Evolutionary conservation across 1,140 invertebrate species (phyloP), one percentile per base, ranked within the genome.

Genomic region (Apolygus lucorum): DNA sequence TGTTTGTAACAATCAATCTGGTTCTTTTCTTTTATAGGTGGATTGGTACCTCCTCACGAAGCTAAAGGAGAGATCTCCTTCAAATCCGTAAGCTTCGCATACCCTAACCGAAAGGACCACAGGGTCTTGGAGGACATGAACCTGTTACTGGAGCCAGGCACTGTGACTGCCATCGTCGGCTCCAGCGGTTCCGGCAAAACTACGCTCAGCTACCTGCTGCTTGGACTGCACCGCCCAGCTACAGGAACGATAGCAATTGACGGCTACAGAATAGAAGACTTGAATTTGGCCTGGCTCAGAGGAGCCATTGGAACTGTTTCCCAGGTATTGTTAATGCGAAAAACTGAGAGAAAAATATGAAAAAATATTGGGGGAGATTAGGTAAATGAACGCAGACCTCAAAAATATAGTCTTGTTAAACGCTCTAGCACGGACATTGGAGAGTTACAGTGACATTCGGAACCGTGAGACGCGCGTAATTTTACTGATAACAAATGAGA

Each of bases 121-220:
- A 69, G 78, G 34, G 85, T 93, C 22, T 80, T 94, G 11, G 81
- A 84, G 27, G 81, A 86, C 54, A 82, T 96, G 14, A 84, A 80
- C 71, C 80, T 96, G n/a, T 82, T 82, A 26, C 82, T 96, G 0
- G 75, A 81, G 13, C 84, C 88, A 2, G 89, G 90, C 1, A 84
- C 87, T 69, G 83, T 87, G 67, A 88, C 92, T 1, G 92, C 92
- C 0, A 81, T 97, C 14, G 94, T 95, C 0, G 93, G 93, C 0
- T 82, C 88, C 1, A 91, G 89, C 52, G 93, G 93, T 0, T 91
- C 89, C 52, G 92, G 92, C 1, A 96, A 95, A 78, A 90, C 87
- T 29, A 95, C 93, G 0, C 79, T 92, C 59, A 87, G 89, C 1
- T 78, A 86, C 13, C 80, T 96, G 0, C 79, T 96, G 69, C 79